Conservation (phyloP, 2,113 vertebrate genomes). For the Xenotilapia leptura region DNA sequence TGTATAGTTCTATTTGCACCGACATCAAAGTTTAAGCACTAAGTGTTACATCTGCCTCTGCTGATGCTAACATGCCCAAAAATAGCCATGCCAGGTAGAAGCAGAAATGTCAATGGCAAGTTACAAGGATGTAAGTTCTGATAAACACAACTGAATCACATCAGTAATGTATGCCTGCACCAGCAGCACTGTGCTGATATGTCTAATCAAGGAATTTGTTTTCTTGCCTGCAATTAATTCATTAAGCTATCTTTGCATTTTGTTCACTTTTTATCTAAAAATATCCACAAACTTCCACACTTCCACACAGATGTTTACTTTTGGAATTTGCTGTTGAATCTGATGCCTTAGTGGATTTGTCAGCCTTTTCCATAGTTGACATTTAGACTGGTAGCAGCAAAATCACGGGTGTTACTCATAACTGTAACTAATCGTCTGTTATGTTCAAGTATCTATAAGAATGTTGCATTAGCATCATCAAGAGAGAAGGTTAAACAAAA, state of each 20-base stretch:
- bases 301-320: background rate
- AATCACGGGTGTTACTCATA: background rate
- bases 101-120: background rate
- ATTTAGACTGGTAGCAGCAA: background rate
- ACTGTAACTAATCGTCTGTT: background rate
- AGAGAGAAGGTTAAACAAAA: background rate
- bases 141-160: background rate
- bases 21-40: background rate
- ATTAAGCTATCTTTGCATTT: background rate
- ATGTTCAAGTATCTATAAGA: background rate
- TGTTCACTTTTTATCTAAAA: background rate
- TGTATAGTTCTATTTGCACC: background rate
- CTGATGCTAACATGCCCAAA: background rate
- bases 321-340: background rate
- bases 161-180: background rate
- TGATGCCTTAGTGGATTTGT: background rate
- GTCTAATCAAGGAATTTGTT: background rate
- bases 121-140: background rate
- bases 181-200: background rate
- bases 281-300: background rate
- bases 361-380: background rate
- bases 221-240: background rate
- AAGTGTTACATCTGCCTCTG: background rate
- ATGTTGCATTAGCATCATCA: background rate
- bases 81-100: background rate